Evolutionary conservation across 23 tunicate genomes (phyloP), one percentile per base, ranked within the genome.

Genomic region (Ciona savignyi): DNA sequence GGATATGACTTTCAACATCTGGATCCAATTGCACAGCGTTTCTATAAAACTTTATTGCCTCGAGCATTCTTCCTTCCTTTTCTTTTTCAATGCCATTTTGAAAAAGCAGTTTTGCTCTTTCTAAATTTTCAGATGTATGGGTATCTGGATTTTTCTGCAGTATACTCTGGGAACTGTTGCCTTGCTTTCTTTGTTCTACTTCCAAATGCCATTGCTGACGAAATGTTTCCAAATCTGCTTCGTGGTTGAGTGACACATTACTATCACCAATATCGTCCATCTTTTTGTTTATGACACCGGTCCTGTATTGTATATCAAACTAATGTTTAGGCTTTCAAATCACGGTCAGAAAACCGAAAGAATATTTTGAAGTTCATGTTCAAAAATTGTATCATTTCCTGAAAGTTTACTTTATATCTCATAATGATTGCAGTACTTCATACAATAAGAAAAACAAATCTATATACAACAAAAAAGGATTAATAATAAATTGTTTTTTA

Each of bases 261-360:
- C 24, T 9, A 65, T 25, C 26, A 22, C 23, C 25, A 9, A 65
- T 15, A 22, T n/a, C 23, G 23, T 22, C 26, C 56, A 23, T 19
- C 2, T 70, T 65, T 72, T 49, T 6, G n/a, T 1, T 24, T n/a
- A 1, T 29, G 25, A 20, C 21, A 0, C 51, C 66, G 1, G 65
- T 60, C 74, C 33, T 70, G 74, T 1, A 32, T 15, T 29, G 32
- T 66, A 35, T 24, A 32, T 6, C 15, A 29, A 25, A 21, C 28
- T 23, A 51, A 15, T 27, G 28, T 3, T 80, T 65, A 73, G 34
- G 70, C 85, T 48, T 65, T 23, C 9, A 73, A 62, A 81, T 81
- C 85, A 81, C 85, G 85, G 67, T 81, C 85, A 32, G 85, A 81
- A 48, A 65, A 81, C 2, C 85, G 77, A 27, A 74, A 51, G 22